These are phyloP conservation scores for Syngnathoides biaculeatus DNA, from an alignment of 2,113 vertebrate genomes.

Conservation along the genomic window DNA sequence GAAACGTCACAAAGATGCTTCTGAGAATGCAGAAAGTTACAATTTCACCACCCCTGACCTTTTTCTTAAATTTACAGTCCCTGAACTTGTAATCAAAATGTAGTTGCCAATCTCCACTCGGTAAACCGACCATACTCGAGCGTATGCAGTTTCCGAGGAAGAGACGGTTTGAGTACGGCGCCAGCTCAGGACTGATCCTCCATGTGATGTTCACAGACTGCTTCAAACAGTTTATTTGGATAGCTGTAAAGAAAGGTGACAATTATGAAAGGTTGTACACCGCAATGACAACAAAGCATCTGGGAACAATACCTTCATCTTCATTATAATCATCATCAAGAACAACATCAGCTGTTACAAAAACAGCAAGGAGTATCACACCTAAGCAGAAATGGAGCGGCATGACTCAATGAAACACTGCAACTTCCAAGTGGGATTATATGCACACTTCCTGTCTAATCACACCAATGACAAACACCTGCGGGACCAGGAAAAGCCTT, in stretches of 20 bases:
- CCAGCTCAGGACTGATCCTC: conserved; percentile 37
- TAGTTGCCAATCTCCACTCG: conserved; percentile 38
- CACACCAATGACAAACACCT: conserved; percentile 44
- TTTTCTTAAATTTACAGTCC: conserved; percentile 58
- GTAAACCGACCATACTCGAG: conserved; percentile 12
- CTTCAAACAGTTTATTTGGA: conserved; percentile 47
- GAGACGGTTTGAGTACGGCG: conserved; percentile 43
- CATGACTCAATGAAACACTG: conserved; percentile 24
- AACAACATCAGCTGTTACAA: neutral
- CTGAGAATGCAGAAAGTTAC: neutral
- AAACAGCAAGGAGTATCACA: conserved; percentile 26
- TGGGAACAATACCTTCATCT: conserved; percentile 28
- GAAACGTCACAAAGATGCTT: neutral
- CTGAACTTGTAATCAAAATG: conserved; percentile 42
- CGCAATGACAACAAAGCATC: neutral
- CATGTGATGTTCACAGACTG: conserved; percentile 42
- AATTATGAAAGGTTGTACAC: neutral
- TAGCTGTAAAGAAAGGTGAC: conserved; percentile 32
- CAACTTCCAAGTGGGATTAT: neutral
- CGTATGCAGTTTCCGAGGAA: conserved; percentile 69
- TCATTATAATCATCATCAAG: too few relatives aligned
- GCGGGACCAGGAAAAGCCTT: conserved; percentile 2
- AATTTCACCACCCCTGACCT: conserved; percentile 31
- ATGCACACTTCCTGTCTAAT: conserved; percentile 39
- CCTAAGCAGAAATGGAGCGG: conserved; percentile 18